Conservation (phyloP, 2,888 invertebrate genomes). For the Xestia sexstrigata region DNA sequence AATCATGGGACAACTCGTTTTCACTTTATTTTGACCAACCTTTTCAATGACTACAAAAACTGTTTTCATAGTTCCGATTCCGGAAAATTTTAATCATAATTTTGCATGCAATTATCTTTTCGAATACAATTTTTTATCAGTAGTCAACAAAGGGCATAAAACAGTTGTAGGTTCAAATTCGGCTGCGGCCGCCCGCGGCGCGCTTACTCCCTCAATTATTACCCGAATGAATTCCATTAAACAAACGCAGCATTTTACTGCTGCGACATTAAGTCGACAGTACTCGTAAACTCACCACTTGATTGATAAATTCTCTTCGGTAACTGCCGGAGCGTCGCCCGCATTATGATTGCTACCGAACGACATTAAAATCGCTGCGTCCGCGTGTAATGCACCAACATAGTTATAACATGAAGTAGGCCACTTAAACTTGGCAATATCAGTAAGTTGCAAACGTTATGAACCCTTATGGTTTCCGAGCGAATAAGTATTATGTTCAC, state of each 20-base stretch:
- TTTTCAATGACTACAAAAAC: constrained; percentile 7
- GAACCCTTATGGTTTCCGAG: constrained; percentile 53
- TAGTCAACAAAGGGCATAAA: constrained; percentile 74
- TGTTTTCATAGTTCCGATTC: constrained; percentile 18
- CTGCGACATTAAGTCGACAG: constrained; percentile 75
- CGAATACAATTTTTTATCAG: constrained; percentile 64
- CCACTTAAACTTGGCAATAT: constrained; percentile 70
- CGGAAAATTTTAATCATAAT: constrained; percentile 39
- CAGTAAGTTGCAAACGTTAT: constrained; percentile 69
- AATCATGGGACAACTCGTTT: constrained; percentile 34
- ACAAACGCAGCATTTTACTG: constrained; percentile 76
- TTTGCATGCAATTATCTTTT: constrained; percentile 57
- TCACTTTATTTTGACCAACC: not conserved
- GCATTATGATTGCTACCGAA: constrained; percentile 75
- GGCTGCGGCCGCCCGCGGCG: constrained; percentile 84
- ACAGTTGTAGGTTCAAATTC: constrained; percentile 78
- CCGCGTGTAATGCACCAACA: constrained; percentile 67
- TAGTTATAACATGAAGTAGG: constrained; percentile 67
- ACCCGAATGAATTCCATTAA: constrained; percentile 76
- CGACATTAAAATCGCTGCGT: constrained; percentile 70
- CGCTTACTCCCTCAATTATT: constrained; percentile 76
- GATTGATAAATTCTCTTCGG: constrained; percentile 80
- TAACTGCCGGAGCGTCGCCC: constrained; percentile 74
- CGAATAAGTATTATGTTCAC: constrained; percentile 53
- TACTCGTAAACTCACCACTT: constrained; percentile 81